phyloP scores from a whole-genome alignment of 2,888 invertebrate species.

The Nymphalis c-album region DNA sequence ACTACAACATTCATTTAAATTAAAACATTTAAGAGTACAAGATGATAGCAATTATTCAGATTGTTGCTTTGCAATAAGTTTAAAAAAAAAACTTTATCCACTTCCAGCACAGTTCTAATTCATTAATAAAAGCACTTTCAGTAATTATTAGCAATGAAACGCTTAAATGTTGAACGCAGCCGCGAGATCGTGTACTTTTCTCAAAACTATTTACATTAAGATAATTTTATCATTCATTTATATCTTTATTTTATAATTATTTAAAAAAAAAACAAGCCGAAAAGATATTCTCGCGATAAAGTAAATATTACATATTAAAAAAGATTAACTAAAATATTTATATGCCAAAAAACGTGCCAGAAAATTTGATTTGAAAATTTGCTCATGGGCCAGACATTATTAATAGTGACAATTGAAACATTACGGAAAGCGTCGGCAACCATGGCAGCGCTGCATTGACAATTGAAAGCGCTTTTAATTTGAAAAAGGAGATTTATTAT shows the following conservation, averaged over 20 bases:
- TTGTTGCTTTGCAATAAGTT: too few relatives aligned
- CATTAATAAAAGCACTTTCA: constrained; percentile 14
- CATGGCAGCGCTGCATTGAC: too few relatives aligned
- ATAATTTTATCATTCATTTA: not conserved
- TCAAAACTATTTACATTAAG: not conserved
- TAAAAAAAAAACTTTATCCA: not conserved
- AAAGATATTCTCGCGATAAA: not conserved
- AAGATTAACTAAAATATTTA: not conserved
- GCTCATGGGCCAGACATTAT: too few relatives aligned
- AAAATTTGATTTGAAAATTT: too few relatives aligned
- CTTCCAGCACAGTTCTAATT: constrained; percentile 16
- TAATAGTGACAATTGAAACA: too few relatives aligned
- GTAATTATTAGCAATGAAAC: constrained; percentile 19
- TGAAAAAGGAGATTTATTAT: too few relatives aligned
- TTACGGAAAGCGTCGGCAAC: too few relatives aligned
- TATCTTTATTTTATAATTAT: not conserved
- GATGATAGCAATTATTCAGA: too few relatives aligned
- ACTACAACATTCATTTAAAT: too few relatives aligned
- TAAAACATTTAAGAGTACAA: too few relatives aligned
- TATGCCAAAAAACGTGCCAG: too few relatives aligned
- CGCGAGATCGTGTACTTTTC: not conserved
- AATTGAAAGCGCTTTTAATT: too few relatives aligned
- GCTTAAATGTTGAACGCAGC: constrained; percentile 14
- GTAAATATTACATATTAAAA: not conserved
- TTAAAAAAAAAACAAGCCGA: not conserved